Base-by-base conservation (phyloP, 2,113 vertebrate genomes). In the Cinclus cinclus region DNA sequence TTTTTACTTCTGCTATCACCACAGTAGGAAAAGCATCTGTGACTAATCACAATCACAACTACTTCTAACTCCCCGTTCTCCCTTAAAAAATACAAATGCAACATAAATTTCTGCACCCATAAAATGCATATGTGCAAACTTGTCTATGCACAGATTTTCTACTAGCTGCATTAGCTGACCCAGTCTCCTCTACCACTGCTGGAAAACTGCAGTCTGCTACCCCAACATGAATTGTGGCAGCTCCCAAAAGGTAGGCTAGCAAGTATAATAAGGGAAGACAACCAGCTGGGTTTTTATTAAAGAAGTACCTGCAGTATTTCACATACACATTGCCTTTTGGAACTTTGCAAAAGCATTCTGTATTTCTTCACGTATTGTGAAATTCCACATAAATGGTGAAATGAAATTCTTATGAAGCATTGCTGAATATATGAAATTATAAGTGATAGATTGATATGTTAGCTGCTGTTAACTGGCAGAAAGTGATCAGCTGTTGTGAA, bases 1-100 rank as follows among this genome's bases (percentile, higher is more conserved):
- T 53, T 47, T 81, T 83, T 16, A 46, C 11, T 69, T 73, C 81
- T 83, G 53, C 49, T 82, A 37, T 58, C n/a, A 90, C 89, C 70
- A 87, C 62, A 83, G 75, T 55, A 90, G 71, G 23, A 91, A 94
- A 97, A 62, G 10, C 27, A 89, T 90, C 87, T 94, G 70, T 35
- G 89, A 87, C 49, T 77, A 74, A 65, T 69, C 82, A 56, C 8
- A 76, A 42, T 64, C 64, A 87, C 56, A 96, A 81, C 20, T 89
- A 88, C 27, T 89, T 91, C 58, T 85, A 95, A 93, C 73, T 90
- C 33, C 44, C n/a, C 83, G 79, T 24, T 24, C 15, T 91, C 75
- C 64, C 53, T 60, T 42, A 80, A 76, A 76, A 90, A 85, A 83
- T 35, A 63, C 21, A 70, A 60, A 58, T 69, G 23, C 67, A 87